Conservation (phyloP, 2,113 vertebrate genomes). For the Hyaena hyaena region DNA sequence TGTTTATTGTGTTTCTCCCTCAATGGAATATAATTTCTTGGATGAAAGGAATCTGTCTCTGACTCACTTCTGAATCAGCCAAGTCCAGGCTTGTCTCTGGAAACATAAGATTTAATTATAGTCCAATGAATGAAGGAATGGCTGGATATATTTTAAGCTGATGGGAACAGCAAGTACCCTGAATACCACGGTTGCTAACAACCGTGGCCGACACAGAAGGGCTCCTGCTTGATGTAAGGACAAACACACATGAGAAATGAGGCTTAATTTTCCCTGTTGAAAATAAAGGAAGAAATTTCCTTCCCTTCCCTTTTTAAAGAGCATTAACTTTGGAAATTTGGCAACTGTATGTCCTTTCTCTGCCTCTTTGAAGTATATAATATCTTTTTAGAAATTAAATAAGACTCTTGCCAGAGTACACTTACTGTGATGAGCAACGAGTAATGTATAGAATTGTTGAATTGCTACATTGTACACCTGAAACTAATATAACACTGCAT, state of each 20-base stretch:
- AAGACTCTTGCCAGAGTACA: neutral
- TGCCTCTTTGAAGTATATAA: neutral
- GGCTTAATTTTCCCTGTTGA: neutral
- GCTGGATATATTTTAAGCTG: neutral
- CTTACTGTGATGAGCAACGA: neutral
- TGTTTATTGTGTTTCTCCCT: slow-evolving; percentile 54
- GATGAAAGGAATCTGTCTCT: slow-evolving; percentile 57
- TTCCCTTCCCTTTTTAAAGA: neutral
- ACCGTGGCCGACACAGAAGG: neutral
- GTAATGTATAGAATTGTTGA: neutral
- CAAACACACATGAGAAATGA: neutral
- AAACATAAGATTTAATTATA: slow-evolving; percentile 54
- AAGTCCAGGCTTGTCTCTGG: slow-evolving; percentile 63
- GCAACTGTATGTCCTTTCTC: neutral
- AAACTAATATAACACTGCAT: neutral
- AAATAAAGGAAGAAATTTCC: neutral
- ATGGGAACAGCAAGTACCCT: neutral
- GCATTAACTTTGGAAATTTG: neutral
- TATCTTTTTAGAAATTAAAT: neutral
- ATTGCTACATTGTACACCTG: neutral
- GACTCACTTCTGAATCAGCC: slow-evolving; percentile 38
- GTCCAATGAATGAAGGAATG: neutral
- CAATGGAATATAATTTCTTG: slow-evolving; percentile 25
- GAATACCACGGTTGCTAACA: neutral
- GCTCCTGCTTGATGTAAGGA: neutral